Evolutionary conservation across 2,888 invertebrate genomes (phyloP), one percentile per base, ranked within the genome.

Genomic region (Rhingia campestris): DNA sequence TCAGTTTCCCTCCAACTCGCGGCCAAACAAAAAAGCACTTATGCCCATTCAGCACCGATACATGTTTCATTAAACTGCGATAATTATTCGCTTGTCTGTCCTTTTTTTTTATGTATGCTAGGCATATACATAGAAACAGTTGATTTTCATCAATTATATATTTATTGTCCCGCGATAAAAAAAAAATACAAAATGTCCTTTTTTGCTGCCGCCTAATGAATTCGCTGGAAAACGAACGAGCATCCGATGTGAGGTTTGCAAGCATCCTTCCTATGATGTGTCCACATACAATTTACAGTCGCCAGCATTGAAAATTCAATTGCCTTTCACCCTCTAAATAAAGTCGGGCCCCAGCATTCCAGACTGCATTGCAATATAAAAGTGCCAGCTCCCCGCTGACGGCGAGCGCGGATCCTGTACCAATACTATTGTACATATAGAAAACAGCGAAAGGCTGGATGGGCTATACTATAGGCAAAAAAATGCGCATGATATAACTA

Each of bases 81-180:
- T 32, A 32, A 51, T 33, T 33, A 51, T 32, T 37, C 14, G 54
- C 35, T 12, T 6, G 54, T 37, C 12, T 37, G 35, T 54, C 6
- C 12, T 10, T 33, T 14, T 54, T 54, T 54, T 37, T 14, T 4
- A 0, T 0, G 7, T 33, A 2, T n/a, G 0, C 9, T 12, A 9
- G 4, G n/a, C 7, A 6, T 22, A n/a, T 41, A 12, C 10, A 14
- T 14, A 0, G 14, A 33, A 30, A 30, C 30, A 56, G 47, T 35
- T 58, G 45, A 45, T 37, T 69, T 47, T n/a, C 69, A 58, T 37
- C 45, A 56, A 47, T 69, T 56, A 69, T 69, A 45, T 69, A 69
- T 69, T 51, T 64, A 39, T 64, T 51, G 39, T 64, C 32, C 39
- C 9, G 64, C 39, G 30, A 51, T 64, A 32, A 64, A 64, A 14